phyloP scores from a whole-genome alignment of 2,888 invertebrate genomes.

The Lottia scabra region DNA sequence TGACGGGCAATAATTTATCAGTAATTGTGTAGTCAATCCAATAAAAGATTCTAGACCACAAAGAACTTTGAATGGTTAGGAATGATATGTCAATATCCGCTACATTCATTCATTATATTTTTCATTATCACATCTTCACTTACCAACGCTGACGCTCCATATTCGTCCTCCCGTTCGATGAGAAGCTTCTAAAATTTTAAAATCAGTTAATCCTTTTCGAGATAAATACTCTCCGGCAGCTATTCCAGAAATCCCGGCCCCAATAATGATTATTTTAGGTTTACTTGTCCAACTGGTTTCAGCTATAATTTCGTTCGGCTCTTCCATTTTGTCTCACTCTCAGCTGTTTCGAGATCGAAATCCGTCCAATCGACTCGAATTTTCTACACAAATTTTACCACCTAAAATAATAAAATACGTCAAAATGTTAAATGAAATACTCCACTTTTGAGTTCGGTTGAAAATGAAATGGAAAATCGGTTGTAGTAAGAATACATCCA shows the following conservation, averaged over 20 bases:
- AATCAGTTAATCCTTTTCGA: constrained; percentile 60
- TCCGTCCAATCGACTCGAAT: too few species aligned
- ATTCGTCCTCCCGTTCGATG: constrained; percentile 66
- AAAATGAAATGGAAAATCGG: too few species aligned
- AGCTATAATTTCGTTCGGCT: background rate
- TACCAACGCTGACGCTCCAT: constrained; percentile 63
- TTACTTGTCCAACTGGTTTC: constrained; percentile 24
- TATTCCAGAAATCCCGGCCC: constrained; percentile 66
- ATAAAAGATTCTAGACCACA: too few species aligned
- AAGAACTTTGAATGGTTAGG: too few species aligned
- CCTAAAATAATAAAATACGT: background rate
- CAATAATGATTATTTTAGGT: constrained; percentile 63
- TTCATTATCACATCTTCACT: constrained; percentile 23
- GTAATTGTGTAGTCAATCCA: background rate
- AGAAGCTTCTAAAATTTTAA: constrained; percentile 65
- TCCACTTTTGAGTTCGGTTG: background rate
- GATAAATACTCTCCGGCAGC: constrained; percentile 59
- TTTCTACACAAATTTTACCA: too few species aligned
- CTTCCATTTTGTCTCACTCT: background rate
- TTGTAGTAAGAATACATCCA: too few species aligned
- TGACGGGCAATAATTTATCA: background rate
- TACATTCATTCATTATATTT: background rate
- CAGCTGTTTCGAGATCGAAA: background rate
- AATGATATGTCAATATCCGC: too few species aligned
- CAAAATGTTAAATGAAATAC: background rate